phyloP scores from a whole-genome alignment of 2,113 vertebrate species.

The Oreochromis aureus region DNA sequence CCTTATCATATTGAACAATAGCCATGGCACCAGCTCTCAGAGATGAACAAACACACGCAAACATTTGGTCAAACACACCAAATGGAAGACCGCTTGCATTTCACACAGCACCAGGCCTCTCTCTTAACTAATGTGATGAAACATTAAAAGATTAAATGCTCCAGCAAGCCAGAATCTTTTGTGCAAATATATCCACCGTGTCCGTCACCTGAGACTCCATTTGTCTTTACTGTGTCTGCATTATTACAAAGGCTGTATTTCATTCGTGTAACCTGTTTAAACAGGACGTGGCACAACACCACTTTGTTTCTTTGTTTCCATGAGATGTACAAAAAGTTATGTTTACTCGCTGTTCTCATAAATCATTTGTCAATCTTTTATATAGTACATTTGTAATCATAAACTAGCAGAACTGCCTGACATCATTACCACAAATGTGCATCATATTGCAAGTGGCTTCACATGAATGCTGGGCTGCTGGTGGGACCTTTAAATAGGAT shows the following conservation, averaged over 20 bases:
- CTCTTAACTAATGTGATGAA: not conserved
- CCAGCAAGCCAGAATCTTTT: not conserved
- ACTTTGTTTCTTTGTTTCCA: not conserved
- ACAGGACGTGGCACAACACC: not conserved
- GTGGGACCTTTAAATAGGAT: not conserved
- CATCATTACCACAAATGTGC: not conserved
- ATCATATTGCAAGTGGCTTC: not conserved
- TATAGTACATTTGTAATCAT: not conserved
- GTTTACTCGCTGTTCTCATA: not conserved
- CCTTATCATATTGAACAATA: not conserved
- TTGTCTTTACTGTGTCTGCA: not conserved
- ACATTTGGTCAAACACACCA: slow-evolving; percentile 16
- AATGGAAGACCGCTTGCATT: not conserved
- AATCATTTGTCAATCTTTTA: not conserved
- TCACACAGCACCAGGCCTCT: not conserved
- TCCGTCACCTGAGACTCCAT: not conserved
- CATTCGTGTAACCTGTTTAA: not conserved
- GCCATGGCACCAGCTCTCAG: not conserved
- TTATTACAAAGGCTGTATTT: not conserved
- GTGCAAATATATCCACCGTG: not conserved
- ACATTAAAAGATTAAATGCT: not conserved
- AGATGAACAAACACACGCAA: slow-evolving; percentile 26
- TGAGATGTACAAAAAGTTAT: not conserved
- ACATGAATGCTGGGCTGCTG: not conserved
- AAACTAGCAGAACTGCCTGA: not conserved